phyloP scores from a whole-genome alignment of 2,888 invertebrate genomes.

The Nomada fabriciana region DNA sequence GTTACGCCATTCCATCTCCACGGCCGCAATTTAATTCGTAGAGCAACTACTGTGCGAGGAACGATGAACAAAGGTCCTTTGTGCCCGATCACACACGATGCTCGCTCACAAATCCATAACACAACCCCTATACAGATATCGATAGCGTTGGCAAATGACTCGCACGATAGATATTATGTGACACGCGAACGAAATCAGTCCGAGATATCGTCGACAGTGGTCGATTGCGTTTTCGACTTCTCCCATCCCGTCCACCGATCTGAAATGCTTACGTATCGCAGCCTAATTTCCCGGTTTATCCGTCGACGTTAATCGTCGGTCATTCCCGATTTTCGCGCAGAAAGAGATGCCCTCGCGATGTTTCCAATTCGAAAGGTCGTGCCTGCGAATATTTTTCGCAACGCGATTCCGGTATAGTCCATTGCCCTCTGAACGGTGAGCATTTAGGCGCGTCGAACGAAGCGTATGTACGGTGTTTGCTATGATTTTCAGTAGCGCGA shows the following conservation, averaged over 20 bases:
- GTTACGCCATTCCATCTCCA: slow-evolving; percentile 7
- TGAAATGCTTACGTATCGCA: not conserved
- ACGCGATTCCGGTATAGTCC: not conserved
- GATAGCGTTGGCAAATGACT: not conserved
- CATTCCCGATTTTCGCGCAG: not conserved
- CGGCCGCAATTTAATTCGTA: slow-evolving; percentile 50
- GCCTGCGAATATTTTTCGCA: not conserved
- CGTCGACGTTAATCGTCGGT: not conserved
- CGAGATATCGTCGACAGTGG: not conserved
- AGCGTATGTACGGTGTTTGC: too few relatives aligned
- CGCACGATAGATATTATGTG: not conserved
- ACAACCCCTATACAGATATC: slow-evolving; percentile 54
- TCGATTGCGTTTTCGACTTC: not conserved
- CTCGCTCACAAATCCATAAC: slow-evolving; percentile 85
- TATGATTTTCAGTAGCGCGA: slow-evolving; percentile 22
- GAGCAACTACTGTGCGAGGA: slow-evolving; percentile 67
- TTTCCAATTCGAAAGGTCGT: slow-evolving; percentile 6
- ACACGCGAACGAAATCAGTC: not conserved
- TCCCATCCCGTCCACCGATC: not conserved
- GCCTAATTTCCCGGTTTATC: not conserved
- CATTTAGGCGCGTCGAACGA: too few relatives aligned
- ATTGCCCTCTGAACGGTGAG: too few relatives aligned
- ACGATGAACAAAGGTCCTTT: slow-evolving; percentile 54
- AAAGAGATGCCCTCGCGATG: not conserved
- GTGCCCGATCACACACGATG: slow-evolving; percentile 71